Percentiles rank a stretch among this genome's conserved stretches.
Evolutionary conservation across 2,888 invertebrate species (phyloP).

Genomic region (Labia minor): DNA sequence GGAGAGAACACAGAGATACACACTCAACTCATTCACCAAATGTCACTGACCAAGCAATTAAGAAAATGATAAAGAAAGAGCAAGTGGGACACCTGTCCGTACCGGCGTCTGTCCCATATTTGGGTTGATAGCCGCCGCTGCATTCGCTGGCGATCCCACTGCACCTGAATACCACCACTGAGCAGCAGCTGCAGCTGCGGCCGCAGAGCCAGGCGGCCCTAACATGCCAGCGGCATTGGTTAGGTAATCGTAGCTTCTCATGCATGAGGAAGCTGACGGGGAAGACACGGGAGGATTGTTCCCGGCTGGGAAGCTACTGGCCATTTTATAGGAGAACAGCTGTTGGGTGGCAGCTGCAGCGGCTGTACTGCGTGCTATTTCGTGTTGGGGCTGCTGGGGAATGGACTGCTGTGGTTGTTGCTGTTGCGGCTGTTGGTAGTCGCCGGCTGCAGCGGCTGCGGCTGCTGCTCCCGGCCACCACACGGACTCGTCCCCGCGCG

Average conservation of each 20-base stretch:
- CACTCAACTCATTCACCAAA: conserved; percentile 18
- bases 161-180: conserved; percentile 32
- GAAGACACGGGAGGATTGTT: conserved; percentile 52
- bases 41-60: conserved; percentile 23
- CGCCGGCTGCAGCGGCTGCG: conserved; percentile 39
- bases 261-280: conserved; percentile 36
- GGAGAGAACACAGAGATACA: conserved; percentile 18
- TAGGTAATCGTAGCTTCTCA: conserved; percentile 23
- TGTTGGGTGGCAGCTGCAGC: conserved; percentile 54
- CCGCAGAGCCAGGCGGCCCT: conserved; percentile 21
- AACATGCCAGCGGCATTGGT: conserved; percentile 21
- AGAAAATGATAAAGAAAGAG: conserved; percentile 21
- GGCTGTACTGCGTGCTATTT: conserved; percentile 47
- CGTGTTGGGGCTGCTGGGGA: conserved; percentile 36
- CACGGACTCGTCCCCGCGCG: conserved; percentile 45
- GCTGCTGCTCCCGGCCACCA: conserved; percentile 46
- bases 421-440: conserved; percentile 32
- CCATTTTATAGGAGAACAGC: conserved; percentile 77
- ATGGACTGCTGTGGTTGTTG: conserved; percentile 32
- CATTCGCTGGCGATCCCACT: conserved; percentile 38
- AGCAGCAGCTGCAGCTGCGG: conserved; percentile 21
- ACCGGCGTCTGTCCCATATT: conserved; percentile 38
- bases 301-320: conserved; percentile 64
- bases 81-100: conserved; percentile 31
- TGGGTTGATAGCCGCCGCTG: conserved; percentile 36